A percentile compares a stretch with the other conserved stretches of the same genome.
These are phyloP conservation scores for Collichthys lucidus DNA, from an alignment of 2,113 vertebrate genomes.

Conservation along the genomic window DNA sequence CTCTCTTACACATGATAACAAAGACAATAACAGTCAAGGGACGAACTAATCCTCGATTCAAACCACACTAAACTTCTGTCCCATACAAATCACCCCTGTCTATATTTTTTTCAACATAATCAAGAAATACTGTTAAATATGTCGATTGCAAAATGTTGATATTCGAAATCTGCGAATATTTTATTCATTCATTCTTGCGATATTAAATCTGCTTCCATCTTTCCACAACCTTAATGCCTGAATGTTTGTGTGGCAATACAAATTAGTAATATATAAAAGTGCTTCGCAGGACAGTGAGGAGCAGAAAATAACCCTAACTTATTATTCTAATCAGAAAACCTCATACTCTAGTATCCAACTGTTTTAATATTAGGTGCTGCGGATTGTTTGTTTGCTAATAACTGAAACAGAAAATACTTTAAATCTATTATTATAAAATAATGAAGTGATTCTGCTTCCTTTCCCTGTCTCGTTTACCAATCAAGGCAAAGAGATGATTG, in stretches of 20 bases:
- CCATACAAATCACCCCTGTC: background rate
- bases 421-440: background rate
- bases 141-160: background rate
- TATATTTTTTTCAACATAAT: background rate
- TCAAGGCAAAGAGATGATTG: conserved; percentile 97
- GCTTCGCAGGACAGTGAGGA: background rate
- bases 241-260: background rate
- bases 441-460: background rate
- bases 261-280: background rate
- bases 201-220: background rate
- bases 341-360: background rate
- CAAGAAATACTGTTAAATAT: background rate
- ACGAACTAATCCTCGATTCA: background rate
- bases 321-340: background rate
- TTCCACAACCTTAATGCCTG: background rate
- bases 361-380: background rate
- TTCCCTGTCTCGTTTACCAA: conserved; percentile 26
- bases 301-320: background rate
- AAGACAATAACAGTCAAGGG: background rate
- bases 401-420: background rate
- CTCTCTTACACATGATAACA: background rate
- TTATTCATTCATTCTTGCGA: background rate
- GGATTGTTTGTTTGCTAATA: background rate
- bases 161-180: background rate
- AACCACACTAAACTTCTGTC: background rate